Conservation (phyloP, 1,140 invertebrate genomes). For the Papilio helenus region DNA sequence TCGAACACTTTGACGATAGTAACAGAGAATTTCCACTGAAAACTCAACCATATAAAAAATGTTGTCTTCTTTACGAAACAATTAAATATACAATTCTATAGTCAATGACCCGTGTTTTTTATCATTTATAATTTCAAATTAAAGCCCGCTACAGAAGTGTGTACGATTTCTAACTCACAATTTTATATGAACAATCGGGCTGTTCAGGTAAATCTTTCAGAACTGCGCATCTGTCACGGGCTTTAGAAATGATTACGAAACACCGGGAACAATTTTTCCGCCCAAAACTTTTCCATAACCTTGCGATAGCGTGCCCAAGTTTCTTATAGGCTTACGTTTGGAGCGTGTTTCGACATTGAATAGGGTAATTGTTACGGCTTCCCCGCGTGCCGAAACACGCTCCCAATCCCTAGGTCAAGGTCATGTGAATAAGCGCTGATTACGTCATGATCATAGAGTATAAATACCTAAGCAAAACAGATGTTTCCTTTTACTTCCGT, state of each 20-base stretch:
- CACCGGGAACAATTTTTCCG: not conserved
- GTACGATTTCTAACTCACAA: too few relatives aligned
- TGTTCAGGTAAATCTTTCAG: too few relatives aligned
- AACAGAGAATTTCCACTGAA: too few relatives aligned
- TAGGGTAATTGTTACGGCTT: conserved; percentile 37
- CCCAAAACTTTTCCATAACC: not conserved
- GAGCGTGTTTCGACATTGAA: conserved; percentile 2
- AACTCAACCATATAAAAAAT: too few relatives aligned
- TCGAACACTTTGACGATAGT: too few relatives aligned
- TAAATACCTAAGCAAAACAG: conserved; percentile 13
- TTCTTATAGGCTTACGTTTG: not conserved
- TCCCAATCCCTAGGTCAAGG: conserved; percentile 31
- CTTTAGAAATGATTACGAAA: not conserved
- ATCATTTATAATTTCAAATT: too few relatives aligned
- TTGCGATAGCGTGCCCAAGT: not conserved
- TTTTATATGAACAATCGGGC: too few relatives aligned
- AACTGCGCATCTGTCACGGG: too few relatives aligned
- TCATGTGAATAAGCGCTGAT: conserved; percentile 9
- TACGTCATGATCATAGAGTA: conserved; percentile 22
- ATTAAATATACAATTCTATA: too few relatives aligned
- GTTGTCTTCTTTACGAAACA: too few relatives aligned
- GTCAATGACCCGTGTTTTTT: not conserved
- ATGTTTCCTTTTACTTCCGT: conserved; percentile 6
- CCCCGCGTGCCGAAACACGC: conserved; percentile 20
- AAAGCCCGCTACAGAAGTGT: too few relatives aligned